Conservation (phyloP, 2,888 invertebrate genomes). For the Habrosyne pyritoides region DNA sequence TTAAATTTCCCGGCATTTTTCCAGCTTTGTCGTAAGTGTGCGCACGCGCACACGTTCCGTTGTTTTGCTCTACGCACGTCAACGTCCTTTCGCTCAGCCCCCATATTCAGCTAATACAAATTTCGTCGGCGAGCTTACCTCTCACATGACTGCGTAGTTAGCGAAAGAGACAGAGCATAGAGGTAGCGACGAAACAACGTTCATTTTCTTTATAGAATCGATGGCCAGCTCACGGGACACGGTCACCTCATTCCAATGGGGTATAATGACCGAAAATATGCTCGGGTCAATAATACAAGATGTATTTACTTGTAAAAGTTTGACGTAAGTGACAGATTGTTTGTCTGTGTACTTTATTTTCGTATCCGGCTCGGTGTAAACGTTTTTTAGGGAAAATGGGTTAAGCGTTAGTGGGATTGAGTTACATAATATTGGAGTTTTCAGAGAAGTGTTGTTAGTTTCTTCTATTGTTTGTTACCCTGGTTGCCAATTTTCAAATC, state of each 20-base stretch:
- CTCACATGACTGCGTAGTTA: too few relatives aligned
- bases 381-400: neutral
- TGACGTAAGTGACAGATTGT: neutral
- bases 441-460: too few relatives aligned
- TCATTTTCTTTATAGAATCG: too few relatives aligned
- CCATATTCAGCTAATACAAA: too few relatives aligned
- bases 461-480: too few relatives aligned
- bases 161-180: too few relatives aligned
- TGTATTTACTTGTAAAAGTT: neutral
- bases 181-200: too few relatives aligned
- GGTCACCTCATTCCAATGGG: slow-evolving; percentile 4
- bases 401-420: neutral
- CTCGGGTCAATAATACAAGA: neutral
- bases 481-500: too few relatives aligned
- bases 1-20: neutral
- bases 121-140: too few relatives aligned
- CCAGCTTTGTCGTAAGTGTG: neutral
- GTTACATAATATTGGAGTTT: neutral
- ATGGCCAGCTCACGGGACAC: too few relatives aligned
- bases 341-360: neutral
- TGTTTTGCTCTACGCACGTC: neutral
- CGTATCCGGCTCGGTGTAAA: neutral
- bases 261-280: slow-evolving; percentile 5
- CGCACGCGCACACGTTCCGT: neutral
- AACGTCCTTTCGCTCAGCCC: slow-evolving; percentile 3